Evolutionary conservation across 2,797 vertebrate genomes (phyloP).

Genomic region (Lindbergichthys nudifrons): DNA sequence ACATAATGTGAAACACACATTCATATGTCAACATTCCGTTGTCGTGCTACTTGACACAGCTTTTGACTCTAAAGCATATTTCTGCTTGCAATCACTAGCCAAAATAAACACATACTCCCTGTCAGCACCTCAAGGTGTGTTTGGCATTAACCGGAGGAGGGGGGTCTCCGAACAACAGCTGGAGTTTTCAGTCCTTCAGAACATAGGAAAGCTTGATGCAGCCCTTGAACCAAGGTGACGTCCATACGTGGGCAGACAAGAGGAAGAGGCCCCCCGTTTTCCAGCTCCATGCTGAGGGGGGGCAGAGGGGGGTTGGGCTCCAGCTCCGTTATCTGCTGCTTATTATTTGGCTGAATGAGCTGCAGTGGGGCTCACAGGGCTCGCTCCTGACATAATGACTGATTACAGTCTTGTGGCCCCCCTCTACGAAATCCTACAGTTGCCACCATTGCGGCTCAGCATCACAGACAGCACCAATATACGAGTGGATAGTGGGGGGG

Average conservation of each 20-base stretch:
- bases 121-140: conserved; percentile 21
- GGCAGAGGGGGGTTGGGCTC: conserved; percentile 50
- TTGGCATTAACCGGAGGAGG: conserved; percentile 29
- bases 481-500: conserved; percentile 1
- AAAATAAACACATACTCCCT: neutral
- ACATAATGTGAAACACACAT: neutral
- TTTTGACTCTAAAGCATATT: conserved; percentile 1
- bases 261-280: conserved; percentile 51
- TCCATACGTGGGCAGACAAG: conserved; percentile 46
- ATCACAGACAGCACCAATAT: conserved; percentile 55
- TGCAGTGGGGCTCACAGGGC: conserved; percentile 68
- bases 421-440: conserved; percentile 74
- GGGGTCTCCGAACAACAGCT: conserved; percentile 24
- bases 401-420: conserved; percentile 83
- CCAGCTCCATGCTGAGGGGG: conserved; percentile 29
- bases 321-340: conserved; percentile 77
- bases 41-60: neutral
- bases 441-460: conserved; percentile 56
- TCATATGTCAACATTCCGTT: neutral
- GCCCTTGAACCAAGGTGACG: conserved; percentile 67
- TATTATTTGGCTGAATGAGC: conserved; percentile 85
- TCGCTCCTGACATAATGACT: conserved; percentile 84
- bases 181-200: conserved; percentile 7
- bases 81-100: neutral
- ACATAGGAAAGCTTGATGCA: conserved; percentile 32